phyloP scores from a whole-genome alignment of 2,113 vertebrate species.

The Pelecanoides urinatrix region DNA sequence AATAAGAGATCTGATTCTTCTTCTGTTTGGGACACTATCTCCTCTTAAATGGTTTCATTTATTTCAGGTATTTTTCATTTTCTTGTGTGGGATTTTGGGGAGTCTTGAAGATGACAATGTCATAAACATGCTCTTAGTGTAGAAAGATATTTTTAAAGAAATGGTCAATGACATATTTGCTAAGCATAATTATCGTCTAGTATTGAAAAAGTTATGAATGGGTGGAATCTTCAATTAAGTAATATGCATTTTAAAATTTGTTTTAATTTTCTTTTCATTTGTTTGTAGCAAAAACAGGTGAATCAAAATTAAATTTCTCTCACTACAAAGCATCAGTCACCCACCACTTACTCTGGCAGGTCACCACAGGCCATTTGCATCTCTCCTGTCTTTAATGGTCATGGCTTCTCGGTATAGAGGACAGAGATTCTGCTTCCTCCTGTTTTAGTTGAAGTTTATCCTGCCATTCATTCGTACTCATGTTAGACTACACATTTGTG shows the following conservation, averaged over 20 bases:
- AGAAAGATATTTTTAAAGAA: background rate
- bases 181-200: background rate
- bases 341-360: background rate
- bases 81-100: background rate
- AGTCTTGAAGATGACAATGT: background rate
- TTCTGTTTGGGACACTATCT: background rate
- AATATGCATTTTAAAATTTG: background rate
- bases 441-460: background rate
- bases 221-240: background rate
- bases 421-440: background rate
- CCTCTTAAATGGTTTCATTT: background rate
- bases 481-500: background rate
- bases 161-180: background rate
- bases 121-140: background rate
- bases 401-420: background rate
- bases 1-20: background rate
- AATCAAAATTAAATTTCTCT: background rate
- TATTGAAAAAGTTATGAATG: background rate
- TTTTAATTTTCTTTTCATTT: background rate
- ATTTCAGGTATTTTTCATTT: background rate
- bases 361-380: background rate
- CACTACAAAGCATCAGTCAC: background rate
- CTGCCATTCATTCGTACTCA: background rate
- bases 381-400: background rate
- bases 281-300: background rate